Evolutionary conservation across 2,888 invertebrate genomes (phyloP), one percentile per base, ranked within the genome.

Genomic region (Cacoxenus indagator): DNA sequence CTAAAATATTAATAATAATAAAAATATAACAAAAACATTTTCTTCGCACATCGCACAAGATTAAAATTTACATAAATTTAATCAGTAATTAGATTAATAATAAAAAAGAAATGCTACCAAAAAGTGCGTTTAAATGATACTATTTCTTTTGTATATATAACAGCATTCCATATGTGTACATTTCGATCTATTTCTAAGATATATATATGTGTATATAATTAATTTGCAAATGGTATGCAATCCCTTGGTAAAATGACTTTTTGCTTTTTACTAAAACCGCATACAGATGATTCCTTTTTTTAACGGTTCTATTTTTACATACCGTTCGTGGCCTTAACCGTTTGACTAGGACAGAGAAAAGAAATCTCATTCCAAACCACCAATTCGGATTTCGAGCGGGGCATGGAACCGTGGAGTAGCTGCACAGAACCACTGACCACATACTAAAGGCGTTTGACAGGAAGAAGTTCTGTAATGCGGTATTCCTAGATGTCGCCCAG

Each of bases 291-390:
- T 24, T 22, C 31, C 24, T 24, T 61, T 43, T 8, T 61, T 68
- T 54, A 22, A 19, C 51, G 22, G 22, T 65, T 71, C 67, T 37
- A 64, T 71, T 70, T 76, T 79, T 86, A 88, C 88, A 86, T 88
- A 88, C 88, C 88, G 80, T 88, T 88, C 82, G 86, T 83, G 81
- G 87, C 85, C 85, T 88, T 88, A 76, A 86, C 79, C 77, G 87
- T 76, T 84, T 87, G 88, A 87, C 88, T 88, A 85, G 88, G 86
- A 87, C 88, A 88, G 71, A 84, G n/a, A n/a, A n/a, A n/a, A n/a
- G n/a, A n/a, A n/a, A n/a, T n/a, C n/a, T n/a, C n/a, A n/a, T n/a
- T n/a, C n/a, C n/a, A n/a, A n/a, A n/a, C n/a, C n/a, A n/a, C n/a
- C n/a, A n/a, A n/a, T n/a, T n/a, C n/a, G n/a, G n/a, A n/a, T n/a